Base-by-base conservation (phyloP, 2,888 invertebrate species). In the Drosophila limbata region DNA sequence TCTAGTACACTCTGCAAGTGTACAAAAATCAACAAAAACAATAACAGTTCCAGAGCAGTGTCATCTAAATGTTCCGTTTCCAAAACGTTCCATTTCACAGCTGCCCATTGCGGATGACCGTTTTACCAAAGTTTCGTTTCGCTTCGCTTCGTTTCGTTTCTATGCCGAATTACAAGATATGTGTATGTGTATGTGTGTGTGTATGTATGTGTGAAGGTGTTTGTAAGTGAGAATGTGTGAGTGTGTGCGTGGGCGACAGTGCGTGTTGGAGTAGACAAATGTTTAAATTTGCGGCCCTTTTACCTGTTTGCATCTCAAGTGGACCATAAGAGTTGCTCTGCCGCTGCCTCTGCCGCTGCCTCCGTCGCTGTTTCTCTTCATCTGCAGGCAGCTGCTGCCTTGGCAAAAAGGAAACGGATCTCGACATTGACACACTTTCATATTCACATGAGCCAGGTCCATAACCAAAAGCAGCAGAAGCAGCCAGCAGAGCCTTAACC, bases 401-500 rank as follows among this genome's bases (percentile, higher is more conserved):
- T 75, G 80, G 77, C 75, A 51, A 63, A 67, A 69, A 67, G 78
- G 84, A 88, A 79, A 84, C 86, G 84, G 88, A 86, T 88, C 79
- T 73, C 84, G 90, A 84, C 89, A 90, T 90, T 90, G 90, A 89
- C 90, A 90, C 77, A 90, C 74, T 89, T 90, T 88, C 73, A 69
- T 74, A 83, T 83, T 76, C 83, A 83, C 79, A 83, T 76, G 64
- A 48, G 53, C 42, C 66, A 10, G 44, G 40, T 45, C 15, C 55
- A 37, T 50, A 39, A 48, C 48, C 48, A 35, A 35, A 37, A 8
- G 50, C 19, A 33, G 33, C 28, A 19, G 33, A 15, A 15, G 9
- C 48, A 40, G 31, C 13, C 13, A 39, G 3, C 11, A 60, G 31
- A n/a, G 8, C 13, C 48, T 21, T 37, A 57, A 17, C 35, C 21